A percentile compares a stretch with the other conserved stretches of the same genome.
Conservation (phyloP, 92 coral and sea anemone genomes). For the Muricea muricata region DNA sequence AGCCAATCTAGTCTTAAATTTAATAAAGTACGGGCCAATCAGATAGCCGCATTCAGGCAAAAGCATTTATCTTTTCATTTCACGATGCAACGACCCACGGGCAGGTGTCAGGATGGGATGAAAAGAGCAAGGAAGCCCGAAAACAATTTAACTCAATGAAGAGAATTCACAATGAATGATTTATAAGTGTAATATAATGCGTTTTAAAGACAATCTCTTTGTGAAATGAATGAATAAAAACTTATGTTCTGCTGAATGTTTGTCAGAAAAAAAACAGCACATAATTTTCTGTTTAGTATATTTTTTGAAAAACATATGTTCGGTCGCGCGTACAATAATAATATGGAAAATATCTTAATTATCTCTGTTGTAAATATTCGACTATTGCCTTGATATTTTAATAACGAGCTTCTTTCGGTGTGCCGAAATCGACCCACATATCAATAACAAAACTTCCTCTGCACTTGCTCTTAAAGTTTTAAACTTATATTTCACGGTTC, state of each 20-base stretch:
- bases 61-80: background rate
- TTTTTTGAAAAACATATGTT: too few relatives aligned
- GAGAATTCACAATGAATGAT: background rate
- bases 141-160: conserved; percentile 20
- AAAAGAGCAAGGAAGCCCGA: conserved; percentile 1
- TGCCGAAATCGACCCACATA: too few relatives aligned
- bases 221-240: too few relatives aligned
- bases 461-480: too few relatives aligned
- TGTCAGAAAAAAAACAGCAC: too few relatives aligned
- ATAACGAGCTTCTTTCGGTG: too few relatives aligned
- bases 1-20: conserved; percentile 8
- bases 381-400: background rate
- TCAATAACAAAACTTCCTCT: too few relatives aligned
- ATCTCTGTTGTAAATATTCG: background rate
- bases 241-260: too few relatives aligned
- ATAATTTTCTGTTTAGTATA: too few relatives aligned
- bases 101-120: conserved; percentile 11
- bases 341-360: background rate
- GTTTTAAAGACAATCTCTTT: background rate
- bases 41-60: background rate
- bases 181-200: background rate
- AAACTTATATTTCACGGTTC: too few relatives aligned
- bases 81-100: background rate
- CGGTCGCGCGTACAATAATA: background rate
- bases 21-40: conserved; percentile 1